phyloP scores from a whole-genome alignment of 1,140 invertebrate species.

The Eciton burchellii region DNA sequence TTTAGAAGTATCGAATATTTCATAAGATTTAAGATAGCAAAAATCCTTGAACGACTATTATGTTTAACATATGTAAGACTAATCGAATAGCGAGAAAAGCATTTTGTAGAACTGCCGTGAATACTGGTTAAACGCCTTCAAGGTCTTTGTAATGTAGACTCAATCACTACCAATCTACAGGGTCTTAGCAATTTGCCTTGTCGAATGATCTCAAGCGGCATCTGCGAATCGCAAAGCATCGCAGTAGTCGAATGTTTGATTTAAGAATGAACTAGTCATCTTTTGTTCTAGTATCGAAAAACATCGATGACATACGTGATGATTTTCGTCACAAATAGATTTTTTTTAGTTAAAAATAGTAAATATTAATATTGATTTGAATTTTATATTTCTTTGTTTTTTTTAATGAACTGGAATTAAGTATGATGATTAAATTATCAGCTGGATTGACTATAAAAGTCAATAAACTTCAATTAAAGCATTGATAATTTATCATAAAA shows the following conservation, averaged over 20 bases:
- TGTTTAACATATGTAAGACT: background rate
- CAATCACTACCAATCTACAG: conserved; percentile 80
- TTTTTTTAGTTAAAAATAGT: no score
- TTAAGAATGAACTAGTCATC: background rate
- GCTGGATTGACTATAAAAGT: no score
- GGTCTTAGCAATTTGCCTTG: conserved; percentile 73
- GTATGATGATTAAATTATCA: no score
- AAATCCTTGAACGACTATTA: background rate
- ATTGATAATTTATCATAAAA: background rate
- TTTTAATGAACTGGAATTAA: no score
- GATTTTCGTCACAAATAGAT: background rate
- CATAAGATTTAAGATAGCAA: background rate
- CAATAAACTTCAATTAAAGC: no score
- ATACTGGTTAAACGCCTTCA: conserved; percentile 69
- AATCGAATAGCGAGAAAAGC: conserved; percentile 46
- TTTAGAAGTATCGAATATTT: no score
- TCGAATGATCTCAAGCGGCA: conserved; percentile 45
- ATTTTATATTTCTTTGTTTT: no score
- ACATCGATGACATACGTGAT: background rate
- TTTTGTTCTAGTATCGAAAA: background rate
- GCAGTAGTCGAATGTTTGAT: background rate
- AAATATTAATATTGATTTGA: no score
- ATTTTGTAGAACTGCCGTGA: conserved; percentile 52
- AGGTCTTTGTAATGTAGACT: conserved; percentile 80
- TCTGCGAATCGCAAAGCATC: conserved; percentile 30